Conservation (phyloP, 2,113 vertebrate genomes). For the Xenopus laevis region DNA sequence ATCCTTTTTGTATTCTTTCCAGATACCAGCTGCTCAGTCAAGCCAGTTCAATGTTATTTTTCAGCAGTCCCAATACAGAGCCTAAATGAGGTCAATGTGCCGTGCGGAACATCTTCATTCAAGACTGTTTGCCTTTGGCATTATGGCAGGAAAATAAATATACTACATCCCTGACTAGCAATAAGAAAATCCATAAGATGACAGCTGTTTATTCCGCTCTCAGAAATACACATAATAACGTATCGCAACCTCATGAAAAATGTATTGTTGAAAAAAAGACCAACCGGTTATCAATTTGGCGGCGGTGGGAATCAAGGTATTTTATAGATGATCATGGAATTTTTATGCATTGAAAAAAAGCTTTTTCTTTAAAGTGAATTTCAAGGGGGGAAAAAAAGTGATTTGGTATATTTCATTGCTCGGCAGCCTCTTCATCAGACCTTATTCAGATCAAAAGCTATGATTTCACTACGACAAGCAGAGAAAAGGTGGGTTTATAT, state of each 20-base stretch:
- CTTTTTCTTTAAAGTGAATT: no score
- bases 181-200: conserved; percentile 2
- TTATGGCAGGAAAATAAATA: conserved; percentile 7
- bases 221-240: not conserved
- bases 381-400: no score
- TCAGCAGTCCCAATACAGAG: not conserved
- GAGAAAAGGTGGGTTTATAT: not conserved
- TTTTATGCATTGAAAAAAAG: no score
- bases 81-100: conserved; percentile 4
- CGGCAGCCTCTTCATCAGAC: conserved; percentile 12
- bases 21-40: no score
- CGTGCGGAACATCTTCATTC: conserved; percentile 21
- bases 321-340: no score
- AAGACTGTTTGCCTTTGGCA: not conserved
- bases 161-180: conserved; percentile 1
- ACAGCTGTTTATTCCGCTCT: not conserved
- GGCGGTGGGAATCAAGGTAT: no score
- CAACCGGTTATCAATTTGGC: no score
- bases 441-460: conserved; percentile 16
- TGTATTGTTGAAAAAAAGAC: no score
- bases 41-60: not conserved
- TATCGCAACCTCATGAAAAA: no score
- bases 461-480: conserved; percentile 5
- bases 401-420: no score
- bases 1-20: no score